phyloP scores from a whole-genome alignment of 2,888 invertebrate genomes.

The Noctua pronuba region DNA sequence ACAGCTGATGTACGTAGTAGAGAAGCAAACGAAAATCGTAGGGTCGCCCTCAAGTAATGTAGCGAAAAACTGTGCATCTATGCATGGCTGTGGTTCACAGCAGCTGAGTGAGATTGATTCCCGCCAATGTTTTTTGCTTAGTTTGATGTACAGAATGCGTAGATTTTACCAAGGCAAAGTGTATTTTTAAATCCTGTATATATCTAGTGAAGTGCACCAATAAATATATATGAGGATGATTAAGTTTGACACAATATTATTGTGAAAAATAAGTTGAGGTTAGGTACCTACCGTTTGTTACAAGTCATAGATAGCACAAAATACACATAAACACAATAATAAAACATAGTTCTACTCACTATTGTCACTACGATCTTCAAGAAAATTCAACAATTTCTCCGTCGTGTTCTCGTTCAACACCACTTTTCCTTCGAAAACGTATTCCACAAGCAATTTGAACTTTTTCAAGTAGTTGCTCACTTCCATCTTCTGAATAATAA shows the following conservation, averaged over 20 bases:
- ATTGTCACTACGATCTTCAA: constrained; percentile 62
- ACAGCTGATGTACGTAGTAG: neutral
- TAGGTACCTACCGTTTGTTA: constrained; percentile 5
- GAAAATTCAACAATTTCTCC: constrained; percentile 68
- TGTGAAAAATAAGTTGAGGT: neutral
- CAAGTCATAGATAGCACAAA: neutral
- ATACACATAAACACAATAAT: neutral
- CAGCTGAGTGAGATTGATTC: neutral
- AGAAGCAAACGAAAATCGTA: neutral
- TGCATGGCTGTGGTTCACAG: neutral
- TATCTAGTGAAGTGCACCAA: neutral
- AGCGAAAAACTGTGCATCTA: neutral
- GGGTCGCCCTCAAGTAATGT: neutral
- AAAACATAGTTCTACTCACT: constrained; percentile 37
- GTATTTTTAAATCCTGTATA: neutral
- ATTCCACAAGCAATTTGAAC: constrained; percentile 69
- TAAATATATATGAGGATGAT: neutral
- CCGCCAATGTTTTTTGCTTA: neutral
- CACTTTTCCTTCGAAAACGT: constrained; percentile 68
- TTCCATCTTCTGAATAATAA: constrained; percentile 66
- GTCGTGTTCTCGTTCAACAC: constrained; percentile 67
- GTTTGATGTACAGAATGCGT: too few relatives aligned
- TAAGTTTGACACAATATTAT: neutral
- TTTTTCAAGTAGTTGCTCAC: constrained; percentile 69
- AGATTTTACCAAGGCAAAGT: neutral